Evolutionary conservation across 2,888 invertebrate genomes (phyloP).

Genomic region (Microctonus aethiopoides): DNA sequence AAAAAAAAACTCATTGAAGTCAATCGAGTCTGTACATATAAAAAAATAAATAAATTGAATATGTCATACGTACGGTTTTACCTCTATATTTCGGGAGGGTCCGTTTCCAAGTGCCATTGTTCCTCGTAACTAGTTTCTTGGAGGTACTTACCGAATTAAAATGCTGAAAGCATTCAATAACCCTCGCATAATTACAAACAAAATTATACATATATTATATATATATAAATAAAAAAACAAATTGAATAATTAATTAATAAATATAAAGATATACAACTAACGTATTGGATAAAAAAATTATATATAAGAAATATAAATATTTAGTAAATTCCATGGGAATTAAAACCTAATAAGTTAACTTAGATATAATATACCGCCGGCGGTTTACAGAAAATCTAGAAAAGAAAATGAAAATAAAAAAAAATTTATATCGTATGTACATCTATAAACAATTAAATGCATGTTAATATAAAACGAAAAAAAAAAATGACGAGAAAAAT

Average conservation of each 20-base stretch:
- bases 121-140: conserved; percentile 33
- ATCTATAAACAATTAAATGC: background rate
- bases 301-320: background rate
- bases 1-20: background rate
- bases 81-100: conserved; percentile 8
- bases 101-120: conserved; percentile 38
- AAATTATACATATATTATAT: conserved; percentile 1
- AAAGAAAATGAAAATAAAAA: background rate
- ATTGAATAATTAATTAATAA: conserved; percentile 11
- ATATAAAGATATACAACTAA: conserved; percentile 1
- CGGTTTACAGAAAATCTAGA: conserved; percentile 10
- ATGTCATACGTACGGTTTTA: background rate
- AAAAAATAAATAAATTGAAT: background rate
- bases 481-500: background rate
- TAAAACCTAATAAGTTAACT: background rate
- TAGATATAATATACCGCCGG: conserved; percentile 8
- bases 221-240: background rate
- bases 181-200: background rate
- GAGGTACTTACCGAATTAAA: conserved; percentile 31
- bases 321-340: background rate
- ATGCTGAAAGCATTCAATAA: conserved; percentile 10
- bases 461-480: background rate
- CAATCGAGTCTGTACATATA: background rate
- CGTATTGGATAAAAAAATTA: background rate
- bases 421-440: conserved; percentile 10